Percentiles rank a stretch among this genome's conserved stretches.
Conservation (phyloP, 2,797 vertebrate genomes). For the Ctenopoma multispine region DNA sequence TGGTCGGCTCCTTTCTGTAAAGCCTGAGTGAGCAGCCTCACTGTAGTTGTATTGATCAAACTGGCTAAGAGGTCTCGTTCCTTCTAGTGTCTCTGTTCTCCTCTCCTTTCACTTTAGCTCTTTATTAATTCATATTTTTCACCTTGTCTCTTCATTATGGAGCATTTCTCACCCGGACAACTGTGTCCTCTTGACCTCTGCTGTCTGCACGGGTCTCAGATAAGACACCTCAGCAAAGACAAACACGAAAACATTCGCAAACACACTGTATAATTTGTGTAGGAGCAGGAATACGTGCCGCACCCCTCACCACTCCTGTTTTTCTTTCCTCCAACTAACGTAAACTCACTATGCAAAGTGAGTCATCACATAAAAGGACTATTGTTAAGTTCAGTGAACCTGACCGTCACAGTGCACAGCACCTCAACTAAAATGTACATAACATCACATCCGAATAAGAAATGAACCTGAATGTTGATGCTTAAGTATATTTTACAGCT, state of each 20-base stretch:
- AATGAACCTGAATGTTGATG: not conserved
- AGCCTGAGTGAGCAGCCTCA: constrained; percentile 5
- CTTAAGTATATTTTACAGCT: too few species aligned
- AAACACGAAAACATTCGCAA: constrained; percentile 18
- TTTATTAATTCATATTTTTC: constrained; percentile 8
- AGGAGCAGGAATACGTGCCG: not conserved
- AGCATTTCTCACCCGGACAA: constrained; percentile 3
- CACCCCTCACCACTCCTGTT: not conserved
- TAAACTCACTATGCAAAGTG: constrained; percentile 28
- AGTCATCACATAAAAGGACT: constrained; percentile 34
- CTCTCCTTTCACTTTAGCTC: constrained; percentile 7
- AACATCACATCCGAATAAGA: not conserved
- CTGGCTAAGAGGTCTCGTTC: not conserved
- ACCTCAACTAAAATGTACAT: not conserved
- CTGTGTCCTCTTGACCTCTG: constrained; percentile 7
- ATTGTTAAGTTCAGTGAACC: constrained; percentile 14
- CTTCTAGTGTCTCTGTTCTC: constrained; percentile 20
- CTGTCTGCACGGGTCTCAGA: constrained; percentile 8
- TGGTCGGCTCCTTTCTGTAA: constrained; percentile 7
- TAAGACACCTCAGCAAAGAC: not conserved
- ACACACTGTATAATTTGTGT: constrained; percentile 9
- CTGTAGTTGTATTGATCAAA: constrained; percentile 42
- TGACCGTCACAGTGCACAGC: not conserved
- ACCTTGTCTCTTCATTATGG: not conserved
- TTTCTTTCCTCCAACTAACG: constrained; percentile 11